Conservation (phyloP, 23 tunicate genomes). For the Trididemnum nubilum region DNA sequence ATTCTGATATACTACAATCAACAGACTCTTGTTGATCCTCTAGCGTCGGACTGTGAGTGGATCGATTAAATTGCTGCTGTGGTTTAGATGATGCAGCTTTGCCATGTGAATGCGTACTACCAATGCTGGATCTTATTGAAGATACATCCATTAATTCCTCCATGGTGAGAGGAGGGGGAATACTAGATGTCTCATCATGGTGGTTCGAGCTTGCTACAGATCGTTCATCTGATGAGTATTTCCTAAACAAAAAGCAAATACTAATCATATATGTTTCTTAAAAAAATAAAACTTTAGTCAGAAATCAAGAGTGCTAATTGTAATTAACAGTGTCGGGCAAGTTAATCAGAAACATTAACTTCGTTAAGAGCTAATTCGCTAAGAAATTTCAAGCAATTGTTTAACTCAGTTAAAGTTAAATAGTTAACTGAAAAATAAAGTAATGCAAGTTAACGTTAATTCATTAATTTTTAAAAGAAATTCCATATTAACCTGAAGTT, state of each 20-base stretch:
- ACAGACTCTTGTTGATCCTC: neutral
- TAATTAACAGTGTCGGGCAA: too few species aligned
- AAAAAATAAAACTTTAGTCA: too few species aligned
- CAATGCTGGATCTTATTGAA: neutral
- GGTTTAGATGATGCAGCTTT: neutral
- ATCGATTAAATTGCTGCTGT: neutral
- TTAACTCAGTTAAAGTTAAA: too few species aligned
- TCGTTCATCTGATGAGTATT: constrained; percentile 11
- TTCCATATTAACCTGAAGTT: too few species aligned
- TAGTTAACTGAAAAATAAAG: too few species aligned
- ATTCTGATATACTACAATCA: neutral
- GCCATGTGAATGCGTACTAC: neutral
- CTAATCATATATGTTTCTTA: too few species aligned
- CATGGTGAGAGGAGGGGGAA: constrained; percentile 54
- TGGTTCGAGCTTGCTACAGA: neutral
- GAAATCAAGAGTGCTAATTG: too few species aligned
- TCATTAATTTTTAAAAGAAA: too few species aligned
- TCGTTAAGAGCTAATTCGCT: too few species aligned
- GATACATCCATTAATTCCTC: constrained; percentile 43
- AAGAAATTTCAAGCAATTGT: too few species aligned
- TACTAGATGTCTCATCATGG: constrained; percentile 35
- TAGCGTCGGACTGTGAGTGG: neutral
- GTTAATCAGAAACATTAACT: too few species aligned
- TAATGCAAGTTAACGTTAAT: too few species aligned
- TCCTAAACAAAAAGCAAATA: constrained; percentile 3